Evolutionary conservation across 2,113 vertebrate species (phyloP), one percentile per base, ranked within the genome.

Genomic region (Cottus gobio): DNA sequence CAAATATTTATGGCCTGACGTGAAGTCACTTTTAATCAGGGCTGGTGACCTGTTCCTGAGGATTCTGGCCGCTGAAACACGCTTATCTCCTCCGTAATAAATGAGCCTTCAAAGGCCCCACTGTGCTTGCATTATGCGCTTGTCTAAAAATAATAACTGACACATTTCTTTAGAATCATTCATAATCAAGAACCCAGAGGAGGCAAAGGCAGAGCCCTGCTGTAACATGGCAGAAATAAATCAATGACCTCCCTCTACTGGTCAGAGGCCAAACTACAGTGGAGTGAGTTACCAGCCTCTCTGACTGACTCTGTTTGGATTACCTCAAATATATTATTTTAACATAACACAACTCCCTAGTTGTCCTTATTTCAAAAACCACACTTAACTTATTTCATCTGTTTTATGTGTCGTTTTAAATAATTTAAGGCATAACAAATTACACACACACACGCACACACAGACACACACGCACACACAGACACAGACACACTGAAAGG

Each of bases 121-220:
- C 87, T 84, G 74, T 85, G 77, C 83, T 71, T 80, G 84, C 87
- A 89, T 95, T 89, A 93, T 93, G 93, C 70, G 85, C 84, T 87
- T 93, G 86, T 91, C 93, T 93, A 92, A 93, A 93, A 93, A 95
- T 94, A 94, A 94, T 92, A 94, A 93, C 91, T 91, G 92, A 94
- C 90, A 94, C 91, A 85, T 94, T 92, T 94, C 85, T 90, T 86
- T 88, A 80, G 87, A 92, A 93, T 93, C 90, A 91, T 75, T 93
- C 89, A 93, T 89, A 78, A 92, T 93, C 89, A 89, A 50, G 86
- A 84, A 77, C 52, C 82, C 69, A 67, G 77, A 80, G 77, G 83
- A 86, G 87, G 80, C 73, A 68, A 87, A 90, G 82, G 85, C 87
- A 89, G 82, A 85, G 75, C 74, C 61, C 81, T 85, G 86, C 75